Evolutionary conservation across 1,140 invertebrate genomes (phyloP).

Genomic region (Sycobia sp.): DNA sequence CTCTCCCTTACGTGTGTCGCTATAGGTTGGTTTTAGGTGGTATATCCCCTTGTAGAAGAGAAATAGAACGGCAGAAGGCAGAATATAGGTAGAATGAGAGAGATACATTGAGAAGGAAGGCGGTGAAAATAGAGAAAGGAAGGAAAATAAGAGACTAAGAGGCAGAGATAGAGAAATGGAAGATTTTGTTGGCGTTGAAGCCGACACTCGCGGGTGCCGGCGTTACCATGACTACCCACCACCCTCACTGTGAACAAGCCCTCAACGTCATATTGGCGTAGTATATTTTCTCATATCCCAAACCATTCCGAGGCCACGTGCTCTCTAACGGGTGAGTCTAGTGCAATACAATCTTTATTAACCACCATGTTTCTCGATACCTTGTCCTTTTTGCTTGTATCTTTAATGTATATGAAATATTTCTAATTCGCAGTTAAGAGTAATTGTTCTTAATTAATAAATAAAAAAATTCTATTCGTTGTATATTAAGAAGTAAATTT

Average conservation of each 20-base stretch:
- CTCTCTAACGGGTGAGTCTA: constrained; percentile 55
- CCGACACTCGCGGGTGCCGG: constrained; percentile 68
- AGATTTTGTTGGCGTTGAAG: constrained; percentile 63
- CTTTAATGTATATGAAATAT: no score
- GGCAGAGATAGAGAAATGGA: constrained; percentile 41
- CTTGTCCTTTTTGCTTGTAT: no score
- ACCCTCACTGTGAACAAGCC: constrained; percentile 62
- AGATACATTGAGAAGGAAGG: no score
- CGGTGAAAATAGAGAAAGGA: no score
- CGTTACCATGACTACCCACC: constrained; percentile 67
- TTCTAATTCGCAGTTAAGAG: no score
- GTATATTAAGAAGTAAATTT: no score
- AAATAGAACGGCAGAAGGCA: no score
- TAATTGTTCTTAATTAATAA: no score
- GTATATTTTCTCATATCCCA: constrained; percentile 61
- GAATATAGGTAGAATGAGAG: no score
- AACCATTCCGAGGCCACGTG: constrained; percentile 57
- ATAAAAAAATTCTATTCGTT: no score
- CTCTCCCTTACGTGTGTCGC: no score
- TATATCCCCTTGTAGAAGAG: constrained; percentile 44
- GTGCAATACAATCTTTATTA: constrained; percentile 26
- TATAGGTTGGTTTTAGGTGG: constrained; percentile 55
- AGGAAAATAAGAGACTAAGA: constrained; percentile 31
- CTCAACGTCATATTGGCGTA: constrained; percentile 63
- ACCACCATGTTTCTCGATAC: constrained; percentile 19